These are phyloP conservation scores for Pseudomugil tenellus DNA, from an alignment of 2,797 vertebrate species.

Conservation along the genomic window DNA sequence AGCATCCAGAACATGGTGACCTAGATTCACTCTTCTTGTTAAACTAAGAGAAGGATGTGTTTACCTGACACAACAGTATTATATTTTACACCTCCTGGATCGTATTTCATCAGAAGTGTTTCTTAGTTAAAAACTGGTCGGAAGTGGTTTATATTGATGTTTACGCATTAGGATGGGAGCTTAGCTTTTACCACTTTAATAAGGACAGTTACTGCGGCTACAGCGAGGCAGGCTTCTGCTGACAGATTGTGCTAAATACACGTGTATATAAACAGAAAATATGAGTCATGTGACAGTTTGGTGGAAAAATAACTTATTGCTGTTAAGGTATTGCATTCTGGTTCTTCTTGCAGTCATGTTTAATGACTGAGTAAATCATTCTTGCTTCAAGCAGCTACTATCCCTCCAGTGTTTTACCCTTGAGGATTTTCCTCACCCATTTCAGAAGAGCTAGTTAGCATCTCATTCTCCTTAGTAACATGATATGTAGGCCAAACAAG, in stretches of 20 bases:
- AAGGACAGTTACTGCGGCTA: constrained; percentile 1
- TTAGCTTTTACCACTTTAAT: constrained; percentile 3
- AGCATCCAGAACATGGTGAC: constrained; percentile 10
- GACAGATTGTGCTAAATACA: too few species aligned
- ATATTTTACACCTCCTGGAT: constrained; percentile 14
- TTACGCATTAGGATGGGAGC: constrained; percentile 8
- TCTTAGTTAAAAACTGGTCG: constrained; percentile 13
- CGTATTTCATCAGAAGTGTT: constrained; percentile 2
- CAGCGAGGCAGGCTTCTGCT: too few species aligned
- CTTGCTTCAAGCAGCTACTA: constrained; percentile 44
- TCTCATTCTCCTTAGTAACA: constrained; percentile 18
- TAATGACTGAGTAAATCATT: constrained; percentile 42
- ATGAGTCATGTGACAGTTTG: neutral
- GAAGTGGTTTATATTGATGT: neutral
- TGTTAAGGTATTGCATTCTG: constrained; percentile 10
- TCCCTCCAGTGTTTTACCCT: constrained; percentile 18
- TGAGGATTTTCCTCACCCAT: constrained; percentile 42
- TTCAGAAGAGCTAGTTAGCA: constrained; percentile 38
- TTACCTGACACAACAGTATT: constrained; percentile 21
- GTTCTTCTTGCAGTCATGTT: constrained; percentile 27
- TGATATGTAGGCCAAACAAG: constrained; percentile 11
- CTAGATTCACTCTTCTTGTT: constrained; percentile 17
- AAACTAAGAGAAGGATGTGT: constrained; percentile 14
- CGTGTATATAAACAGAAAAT: neutral
- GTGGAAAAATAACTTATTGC: neutral